phyloP scores from a whole-genome alignment of 2,113 vertebrate genomes.

The Mixornis gularis region DNA sequence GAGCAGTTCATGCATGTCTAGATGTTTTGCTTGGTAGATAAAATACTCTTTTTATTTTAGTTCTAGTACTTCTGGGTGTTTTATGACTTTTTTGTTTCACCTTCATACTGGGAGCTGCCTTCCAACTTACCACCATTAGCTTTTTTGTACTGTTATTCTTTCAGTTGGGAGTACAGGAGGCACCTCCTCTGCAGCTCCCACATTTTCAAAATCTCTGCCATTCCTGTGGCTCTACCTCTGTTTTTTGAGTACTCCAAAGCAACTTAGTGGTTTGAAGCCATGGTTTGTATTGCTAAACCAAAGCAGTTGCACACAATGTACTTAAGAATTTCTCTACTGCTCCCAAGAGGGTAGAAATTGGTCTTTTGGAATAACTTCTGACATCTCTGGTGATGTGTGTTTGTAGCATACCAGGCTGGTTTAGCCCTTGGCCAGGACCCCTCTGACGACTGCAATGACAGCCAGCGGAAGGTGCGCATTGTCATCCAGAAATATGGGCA shows the following conservation, averaged over 20 bases:
- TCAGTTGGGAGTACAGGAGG: neutral
- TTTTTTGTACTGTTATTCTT: neutral
- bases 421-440: conserved; percentile 88
- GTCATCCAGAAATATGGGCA: conserved; percentile 85
- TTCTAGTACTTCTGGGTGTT: neutral
- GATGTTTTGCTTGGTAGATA: neutral
- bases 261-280: neutral
- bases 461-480: conserved; percentile 81
- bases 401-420: conserved; percentile 84
- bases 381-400: neutral
- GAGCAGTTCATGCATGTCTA: neutral
- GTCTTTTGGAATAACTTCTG: neutral
- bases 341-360: neutral
- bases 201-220: neutral
- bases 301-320: neutral
- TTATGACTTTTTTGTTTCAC: neutral
- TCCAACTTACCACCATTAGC: neutral
- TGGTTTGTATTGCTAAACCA: neutral
- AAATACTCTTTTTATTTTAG: neutral
- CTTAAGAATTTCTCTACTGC: neutral
- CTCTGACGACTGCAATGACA: conserved; percentile 85
- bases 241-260: neutral
- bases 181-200: neutral
- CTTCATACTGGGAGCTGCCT: neutral
- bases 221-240: neutral